Evolutionary conservation across 2,888 invertebrate genomes (phyloP), one percentile per base, ranked within the genome.

Genomic region (Leptothorax acervorum): DNA sequence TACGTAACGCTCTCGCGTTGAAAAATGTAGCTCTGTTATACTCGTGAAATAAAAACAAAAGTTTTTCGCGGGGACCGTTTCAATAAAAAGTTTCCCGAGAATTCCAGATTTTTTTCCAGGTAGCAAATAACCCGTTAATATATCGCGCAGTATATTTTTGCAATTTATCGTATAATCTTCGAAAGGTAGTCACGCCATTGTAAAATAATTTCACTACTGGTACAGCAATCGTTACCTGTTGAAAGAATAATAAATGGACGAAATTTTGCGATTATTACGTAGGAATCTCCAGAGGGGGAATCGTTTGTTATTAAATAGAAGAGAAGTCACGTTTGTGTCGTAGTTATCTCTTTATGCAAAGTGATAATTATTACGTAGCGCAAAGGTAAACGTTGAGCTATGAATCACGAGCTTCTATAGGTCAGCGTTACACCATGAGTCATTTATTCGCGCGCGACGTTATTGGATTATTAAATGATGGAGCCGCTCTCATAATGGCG

Each of bases 361-460:
- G 23, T 28, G 35, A 53, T 71, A 71, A 81, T 81, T 73, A 42
- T 68, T 78, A 35, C 31, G 42, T 66, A 18, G 48, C 55, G 48
- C 55, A 31, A 55, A 55, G 35, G 60, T 60, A 65, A 65, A 53
- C 23, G 65, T n/a, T 9, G 23, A 45, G 73, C 57, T 71, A 60
- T 81, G 79, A 81, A 81, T 81, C 79, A 81, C 48, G 31, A 78
- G 60, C 55, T 31, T 60, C 73, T 81, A 73, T 81, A 81, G 73
- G 60, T 73, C 79, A 60, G 73, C 28, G 60, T 73, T 60, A 73
- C 60, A 48, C 48, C 79, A 48, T 81, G 79, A 81, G 60, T 81
- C 79, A 81, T n/a, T 71, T 81, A 73, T 48, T 23, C 45, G 65
- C 45, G 65, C 45, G 70, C 35, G 45, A 18, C 45, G 18, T 23